Percentiles rank a stretch among this genome's conserved stretches.
Evolutionary conservation across 23 tunicate genomes (phyloP).

Genomic region (Styela clava): DNA sequence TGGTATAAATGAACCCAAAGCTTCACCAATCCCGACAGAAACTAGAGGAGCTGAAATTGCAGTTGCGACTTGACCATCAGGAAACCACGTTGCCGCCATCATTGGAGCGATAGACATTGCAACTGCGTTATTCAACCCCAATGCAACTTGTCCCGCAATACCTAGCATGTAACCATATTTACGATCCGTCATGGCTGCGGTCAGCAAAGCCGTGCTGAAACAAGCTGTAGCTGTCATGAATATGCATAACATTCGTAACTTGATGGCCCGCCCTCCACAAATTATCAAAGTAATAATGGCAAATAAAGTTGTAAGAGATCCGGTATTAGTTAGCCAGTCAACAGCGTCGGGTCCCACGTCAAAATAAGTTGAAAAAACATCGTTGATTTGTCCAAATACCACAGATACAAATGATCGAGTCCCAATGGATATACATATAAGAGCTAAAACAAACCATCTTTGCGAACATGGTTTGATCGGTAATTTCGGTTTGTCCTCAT

Average conservation of each 20-base stretch:
- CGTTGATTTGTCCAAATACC: conserved; percentile 75
- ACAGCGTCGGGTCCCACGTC: conserved; percentile 35
- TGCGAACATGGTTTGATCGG: not conserved
- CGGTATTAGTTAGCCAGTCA: conserved; percentile 63
- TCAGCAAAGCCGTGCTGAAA: conserved; percentile 35
- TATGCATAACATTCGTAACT: conserved; percentile 39
- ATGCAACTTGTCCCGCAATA: conserved; percentile 42
- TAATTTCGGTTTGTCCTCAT: not conserved
- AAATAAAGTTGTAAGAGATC: conserved; percentile 36
- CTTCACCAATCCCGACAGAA: conserved; percentile 43
- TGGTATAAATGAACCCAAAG: conserved; percentile 54
- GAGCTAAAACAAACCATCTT: conserved; percentile 44
- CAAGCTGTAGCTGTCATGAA: conserved; percentile 47
- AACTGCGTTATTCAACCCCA: conserved; percentile 45
- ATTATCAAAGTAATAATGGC: conserved; percentile 30
- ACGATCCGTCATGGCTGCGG: conserved; percentile 31
- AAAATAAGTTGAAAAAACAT: conserved; percentile 47
- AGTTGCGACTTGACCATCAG: conserved; percentile 59
- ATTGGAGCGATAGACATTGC: conserved; percentile 42
- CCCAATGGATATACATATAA: conserved; percentile 38
- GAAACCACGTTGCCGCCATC: conserved; percentile 78
- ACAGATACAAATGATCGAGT: conserved; percentile 58
- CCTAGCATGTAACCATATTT: conserved; percentile 44
- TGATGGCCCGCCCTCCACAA: conserved; percentile 20
- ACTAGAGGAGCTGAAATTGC: conserved; percentile 47